A percentile compares a stretch with the other conserved stretches of the same genome.
These are phyloP conservation scores for Andrena dorsata DNA, from an alignment of 2,888 invertebrate species.

Conservation along the genomic window DNA sequence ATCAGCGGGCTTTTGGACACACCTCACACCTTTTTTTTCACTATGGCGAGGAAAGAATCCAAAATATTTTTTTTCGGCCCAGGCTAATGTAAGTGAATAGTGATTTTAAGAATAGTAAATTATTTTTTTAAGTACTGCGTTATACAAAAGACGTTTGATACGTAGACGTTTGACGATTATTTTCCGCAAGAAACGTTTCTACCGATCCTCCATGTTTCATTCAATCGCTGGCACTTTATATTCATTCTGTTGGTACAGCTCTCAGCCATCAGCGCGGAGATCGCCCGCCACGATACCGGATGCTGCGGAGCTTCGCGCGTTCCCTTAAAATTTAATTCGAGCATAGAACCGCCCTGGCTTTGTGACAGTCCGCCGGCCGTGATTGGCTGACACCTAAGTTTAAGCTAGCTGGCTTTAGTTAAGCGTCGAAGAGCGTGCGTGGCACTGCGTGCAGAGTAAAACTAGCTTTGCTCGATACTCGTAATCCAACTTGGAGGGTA, in stretches of 20 bases:
- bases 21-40: no score
- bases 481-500: slow-evolving; percentile 63
- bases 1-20: no score
- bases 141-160: no score
- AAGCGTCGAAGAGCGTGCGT: slow-evolving; percentile 50
- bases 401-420: slow-evolving; percentile 67
- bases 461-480: slow-evolving; percentile 45
- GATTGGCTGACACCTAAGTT: slow-evolving; percentile 73
- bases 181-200: neutral
- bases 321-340: slow-evolving; percentile 73
- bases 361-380: slow-evolving; percentile 65
- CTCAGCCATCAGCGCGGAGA: slow-evolving; percentile 23
- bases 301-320: slow-evolving; percentile 48
- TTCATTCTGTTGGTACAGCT: slow-evolving; percentile 20
- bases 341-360: slow-evolving; percentile 71
- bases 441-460: slow-evolving; percentile 24
- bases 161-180: no score
- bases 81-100: no score
- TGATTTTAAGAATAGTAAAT: no score
- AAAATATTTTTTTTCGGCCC: no score
- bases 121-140: no score
- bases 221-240: slow-evolving; percentile 3
- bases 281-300: slow-evolving; percentile 45
- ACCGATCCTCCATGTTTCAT: neutral
- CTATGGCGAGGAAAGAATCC: no score